Evolutionary conservation across 2,888 invertebrate genomes (phyloP).

Genomic region (Ormia ochracea): DNA sequence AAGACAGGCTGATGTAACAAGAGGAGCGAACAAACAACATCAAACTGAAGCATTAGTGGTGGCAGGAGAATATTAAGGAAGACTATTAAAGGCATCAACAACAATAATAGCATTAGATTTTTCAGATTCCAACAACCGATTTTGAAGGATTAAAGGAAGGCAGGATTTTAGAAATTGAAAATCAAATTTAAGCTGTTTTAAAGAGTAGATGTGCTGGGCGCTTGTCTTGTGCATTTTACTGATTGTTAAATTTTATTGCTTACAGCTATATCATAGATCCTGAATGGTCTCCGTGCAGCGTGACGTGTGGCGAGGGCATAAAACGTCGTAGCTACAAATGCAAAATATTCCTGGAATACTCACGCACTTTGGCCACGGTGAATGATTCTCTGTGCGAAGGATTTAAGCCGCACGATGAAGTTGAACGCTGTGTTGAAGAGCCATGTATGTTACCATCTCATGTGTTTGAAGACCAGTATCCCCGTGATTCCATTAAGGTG

Average conservation of each 20-base stretch:
- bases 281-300: conserved; percentile 94
- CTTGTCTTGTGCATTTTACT: background rate
- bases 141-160: too few relatives aligned
- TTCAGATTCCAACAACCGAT: too few relatives aligned
- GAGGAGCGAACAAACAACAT: background rate
- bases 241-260: background rate
- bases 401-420: conserved; percentile 87
- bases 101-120: too few relatives aligned
- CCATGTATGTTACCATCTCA: conserved; percentile 84
- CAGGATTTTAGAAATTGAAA: too few relatives aligned
- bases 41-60: background rate
- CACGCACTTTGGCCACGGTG: conserved; percentile 89
- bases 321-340: conserved; percentile 93
- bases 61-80: too few relatives aligned
- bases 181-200: too few relatives aligned
- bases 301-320: conserved; percentile 92
- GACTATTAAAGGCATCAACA: too few relatives aligned
- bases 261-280: conserved; percentile 91
- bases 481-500: conserved; percentile 79
- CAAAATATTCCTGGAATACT: conserved; percentile 95
- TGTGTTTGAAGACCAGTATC: conserved; percentile 77
- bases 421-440: conserved; percentile 87
- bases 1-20: background rate
- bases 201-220: too few relatives aligned
- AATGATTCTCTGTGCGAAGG: conserved; percentile 93